These are phyloP conservation scores for Camponotus vicinus DNA, from an alignment of 1,140 invertebrate species.

Conservation along the genomic window DNA sequence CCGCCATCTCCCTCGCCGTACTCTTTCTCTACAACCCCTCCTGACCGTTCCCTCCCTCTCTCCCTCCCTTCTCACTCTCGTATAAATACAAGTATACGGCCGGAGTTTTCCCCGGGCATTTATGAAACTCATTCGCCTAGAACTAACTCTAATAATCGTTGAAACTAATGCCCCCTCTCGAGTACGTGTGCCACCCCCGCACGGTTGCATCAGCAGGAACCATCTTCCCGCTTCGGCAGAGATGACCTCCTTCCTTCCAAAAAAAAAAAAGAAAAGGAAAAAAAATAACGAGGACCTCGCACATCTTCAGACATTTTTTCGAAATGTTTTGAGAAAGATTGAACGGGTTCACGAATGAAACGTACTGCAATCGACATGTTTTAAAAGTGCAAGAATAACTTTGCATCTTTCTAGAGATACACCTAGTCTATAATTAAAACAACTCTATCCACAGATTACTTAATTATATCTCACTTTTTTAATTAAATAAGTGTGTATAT, in stretches of 20 bases:
- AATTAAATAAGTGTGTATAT: too few relatives aligned
- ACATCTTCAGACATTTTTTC: not conserved
- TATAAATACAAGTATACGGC: slow-evolving; percentile 80
- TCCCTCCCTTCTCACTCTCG: slow-evolving; percentile 46
- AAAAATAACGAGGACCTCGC: not conserved
- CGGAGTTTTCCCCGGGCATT: slow-evolving; percentile 80
- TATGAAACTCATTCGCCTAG: slow-evolving; percentile 84
- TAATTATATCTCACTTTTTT: too few relatives aligned
- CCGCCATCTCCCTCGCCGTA: slow-evolving; percentile 26
- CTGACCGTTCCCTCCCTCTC: not conserved
- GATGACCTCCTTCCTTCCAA: slow-evolving; percentile 5
- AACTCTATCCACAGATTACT: not conserved
- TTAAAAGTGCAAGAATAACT: not conserved
- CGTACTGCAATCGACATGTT: not conserved
- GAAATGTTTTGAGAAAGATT: not conserved
- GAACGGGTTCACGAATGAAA: not conserved
- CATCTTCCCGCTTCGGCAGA: slow-evolving; percentile 8
- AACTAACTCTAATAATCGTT: slow-evolving; percentile 86
- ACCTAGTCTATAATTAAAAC: not conserved
- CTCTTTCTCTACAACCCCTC: slow-evolving; percentile 60
- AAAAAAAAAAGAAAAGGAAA: not conserved
- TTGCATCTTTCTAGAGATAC: not conserved
- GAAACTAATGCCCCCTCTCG: slow-evolving; percentile 83
- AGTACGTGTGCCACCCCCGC: slow-evolving; percentile 66
- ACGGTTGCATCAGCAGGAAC: slow-evolving; percentile 37